Percentiles rank a stretch among this genome's conserved stretches.
phyloP scores from a whole-genome alignment of 2,113 vertebrate species.

The Microtus montanus region DNA sequence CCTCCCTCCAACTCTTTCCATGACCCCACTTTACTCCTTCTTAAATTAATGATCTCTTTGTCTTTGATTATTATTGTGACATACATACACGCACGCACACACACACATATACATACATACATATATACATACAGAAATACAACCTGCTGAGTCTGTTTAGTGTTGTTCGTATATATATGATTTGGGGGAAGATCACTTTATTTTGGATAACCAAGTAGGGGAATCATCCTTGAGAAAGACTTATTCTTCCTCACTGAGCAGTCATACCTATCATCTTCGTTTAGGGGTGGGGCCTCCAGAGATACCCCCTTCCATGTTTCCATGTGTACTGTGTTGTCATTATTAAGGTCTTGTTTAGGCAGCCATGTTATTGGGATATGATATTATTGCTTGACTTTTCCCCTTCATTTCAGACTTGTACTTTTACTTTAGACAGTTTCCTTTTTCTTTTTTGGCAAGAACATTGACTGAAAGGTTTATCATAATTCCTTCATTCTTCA shows the following conservation, averaged over 20 bases:
- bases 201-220: background rate
- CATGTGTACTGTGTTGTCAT: background rate
- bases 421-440: background rate
- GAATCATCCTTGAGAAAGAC: background rate
- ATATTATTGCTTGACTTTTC: background rate
- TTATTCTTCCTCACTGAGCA: background rate
- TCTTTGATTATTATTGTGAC: background rate
- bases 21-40: background rate
- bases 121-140: background rate
- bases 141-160: background rate
- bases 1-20: background rate
- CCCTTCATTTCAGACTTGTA: background rate
- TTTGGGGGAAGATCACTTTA: background rate
- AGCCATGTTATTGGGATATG: background rate
- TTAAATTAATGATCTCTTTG: background rate
- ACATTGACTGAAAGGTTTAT: background rate
- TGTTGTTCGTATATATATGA: background rate
- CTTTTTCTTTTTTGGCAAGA: background rate
- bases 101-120: fast-evolving
- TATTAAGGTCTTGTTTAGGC: background rate
- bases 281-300: background rate
- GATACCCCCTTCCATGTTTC: no score
- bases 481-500: background rate
- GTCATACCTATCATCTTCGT: background rate
- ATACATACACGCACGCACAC: background rate